Base-by-base conservation (phyloP, 2,888 invertebrate species). In the Girardia tigrina region DNA sequence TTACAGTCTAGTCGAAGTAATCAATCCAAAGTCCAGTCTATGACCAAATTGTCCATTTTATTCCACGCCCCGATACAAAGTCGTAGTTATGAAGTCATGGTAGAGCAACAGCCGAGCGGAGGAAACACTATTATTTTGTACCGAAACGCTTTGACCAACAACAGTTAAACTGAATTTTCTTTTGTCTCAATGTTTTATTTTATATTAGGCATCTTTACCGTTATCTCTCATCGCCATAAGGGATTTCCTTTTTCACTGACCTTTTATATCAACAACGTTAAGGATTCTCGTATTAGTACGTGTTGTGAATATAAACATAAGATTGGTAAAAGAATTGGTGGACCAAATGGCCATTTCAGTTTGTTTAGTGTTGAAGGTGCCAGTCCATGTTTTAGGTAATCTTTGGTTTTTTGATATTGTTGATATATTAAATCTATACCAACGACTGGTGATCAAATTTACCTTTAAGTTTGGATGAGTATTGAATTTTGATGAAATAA, bases 291-390 rank as follows among this genome's bases (percentile, higher is more conserved):
- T 12, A 79, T 85, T 72, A 85, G 84, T 79, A 81, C 83, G 0
- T 85, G 85, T 78, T 85, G 85, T 79, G 85, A 85, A 78, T 85
- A 82, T 79, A 82, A 83, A 73, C 85, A 85, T 79, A 78, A 78
- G 8, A 79, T 79, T 12, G 84, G 84, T 0, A 79, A 80, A 12
- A 81, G 81, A 73, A 80, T 85, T 1, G 85, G 85, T 2, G 84
- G 85, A 0, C 80, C 81, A 71, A 80, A 81, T 78, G 85, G 85
- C 16, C 83, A 83, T 77, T 85, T 85, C 79, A 81, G 82, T 29
- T 79, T 85, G n/a, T 77, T 82, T 0, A 78, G 78, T 23, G 81
- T 85, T n/a, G 78, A 79, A 28, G 84, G 84, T 29, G 80, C 81
- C 69, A 80, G 79, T 26, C 83, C 83, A 8, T 83, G 83, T 73